Evolutionary conservation across 2,888 invertebrate species (phyloP), one percentile per base, ranked within the genome.

Genomic region (Neelides folsomi): DNA sequence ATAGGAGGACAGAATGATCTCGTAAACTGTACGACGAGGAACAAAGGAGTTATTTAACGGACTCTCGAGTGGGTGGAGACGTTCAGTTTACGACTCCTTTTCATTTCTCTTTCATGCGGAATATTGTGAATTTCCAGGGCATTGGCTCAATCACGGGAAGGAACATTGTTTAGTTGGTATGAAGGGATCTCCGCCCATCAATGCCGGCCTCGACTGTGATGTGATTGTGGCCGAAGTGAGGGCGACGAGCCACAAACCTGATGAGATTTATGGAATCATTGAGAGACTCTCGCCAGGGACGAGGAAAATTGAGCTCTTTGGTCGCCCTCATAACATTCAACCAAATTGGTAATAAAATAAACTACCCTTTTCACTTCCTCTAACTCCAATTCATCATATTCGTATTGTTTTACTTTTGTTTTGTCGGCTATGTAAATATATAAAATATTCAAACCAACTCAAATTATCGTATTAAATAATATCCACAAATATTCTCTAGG

Each of bases 81-180:
- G 15, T 7, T 12, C 18, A 16, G 18, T 13, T 18, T 19, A 16
- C 34, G 45, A 27, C 34, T 12, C n/a, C 20, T 16, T 18, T 42
- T 44, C 36, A 27, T 42, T 49, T 42, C n/a, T 16, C 40, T 15
- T 20, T 34, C 6, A 34, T 34, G 34, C 27, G 44, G 19, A 20
- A 20, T 13, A 13, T 9, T 44, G 27, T 9, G 19, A 7, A 20
- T 19, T 36, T 48, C 10, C 44, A 63, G 64, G 97, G 0, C 97
- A 97, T 71, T 97, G 97, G 97, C 75, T 97, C 20, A 97, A 97
- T 71, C 97, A 97, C 69, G 97, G 95, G 19, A 97, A 97, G 70
- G 95, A 97, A 68, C 95, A 97, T 67, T 97, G 95, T 69, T 72
- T 97, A 66, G 88, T 93, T 2, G 95, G 95, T 7, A 89, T 93